These are phyloP conservation scores for Pyxicephalus adspersus DNA, from an alignment of 2,113 vertebrate genomes.

Conservation along the genomic window DNA sequence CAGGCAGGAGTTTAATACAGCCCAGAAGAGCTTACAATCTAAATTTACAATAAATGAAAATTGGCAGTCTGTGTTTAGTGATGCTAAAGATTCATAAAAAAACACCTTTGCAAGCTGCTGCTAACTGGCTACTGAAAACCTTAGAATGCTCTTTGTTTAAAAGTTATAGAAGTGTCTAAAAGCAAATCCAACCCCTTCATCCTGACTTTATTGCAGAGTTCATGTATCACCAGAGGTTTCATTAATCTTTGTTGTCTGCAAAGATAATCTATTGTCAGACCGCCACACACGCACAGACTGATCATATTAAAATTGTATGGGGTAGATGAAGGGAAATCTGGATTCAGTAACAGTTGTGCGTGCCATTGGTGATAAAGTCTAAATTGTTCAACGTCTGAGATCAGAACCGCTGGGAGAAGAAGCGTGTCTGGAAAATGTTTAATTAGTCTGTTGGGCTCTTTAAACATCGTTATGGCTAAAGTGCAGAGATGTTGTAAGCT, in stretches of 20 bases:
- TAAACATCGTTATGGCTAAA: constrained; percentile 38
- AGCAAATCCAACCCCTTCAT: not conserved
- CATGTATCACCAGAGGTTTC: not conserved
- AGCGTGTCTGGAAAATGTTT: constrained; percentile 43
- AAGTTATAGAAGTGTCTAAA: not conserved
- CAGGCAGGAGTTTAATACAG: no score
- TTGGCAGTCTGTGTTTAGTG: no score
- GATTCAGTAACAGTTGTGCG: not conserved
- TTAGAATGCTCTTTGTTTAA: constrained; percentile 58
- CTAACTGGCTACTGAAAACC: constrained; percentile 76
- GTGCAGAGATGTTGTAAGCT: constrained; percentile 11
- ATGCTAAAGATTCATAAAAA: constrained; percentile 10
- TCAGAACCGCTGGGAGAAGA: constrained; percentile 27
- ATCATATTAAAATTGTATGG: not conserved
- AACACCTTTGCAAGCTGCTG: constrained; percentile 73
- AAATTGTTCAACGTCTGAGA: constrained; percentile 26
- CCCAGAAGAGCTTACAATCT: no score
- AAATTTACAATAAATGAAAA: no score
- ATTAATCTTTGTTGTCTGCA: constrained; percentile 2
- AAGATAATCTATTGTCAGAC: constrained; percentile 7
- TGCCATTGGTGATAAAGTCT: constrained; percentile 40
- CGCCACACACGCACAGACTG: not conserved
- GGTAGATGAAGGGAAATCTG: constrained; percentile 7
- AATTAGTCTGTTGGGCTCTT: constrained; percentile 29
- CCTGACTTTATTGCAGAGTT: not conserved